phyloP scores from a whole-genome alignment of 2,797 vertebrate species.

The Urocyon cinereoargenteus region DNA sequence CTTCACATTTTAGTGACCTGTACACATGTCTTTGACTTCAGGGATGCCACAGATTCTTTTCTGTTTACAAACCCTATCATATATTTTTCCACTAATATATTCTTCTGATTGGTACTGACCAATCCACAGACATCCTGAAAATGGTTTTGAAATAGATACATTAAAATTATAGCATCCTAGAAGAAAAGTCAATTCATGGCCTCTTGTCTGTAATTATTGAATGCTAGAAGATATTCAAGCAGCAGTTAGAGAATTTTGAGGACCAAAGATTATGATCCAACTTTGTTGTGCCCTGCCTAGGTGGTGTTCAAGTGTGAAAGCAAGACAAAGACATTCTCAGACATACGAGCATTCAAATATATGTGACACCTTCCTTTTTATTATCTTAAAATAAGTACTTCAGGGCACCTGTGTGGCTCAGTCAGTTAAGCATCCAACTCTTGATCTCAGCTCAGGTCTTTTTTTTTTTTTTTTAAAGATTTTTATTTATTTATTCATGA shows the following conservation, averaged over 20 bases:
- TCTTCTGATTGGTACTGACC: neutral
- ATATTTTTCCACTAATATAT: neutral
- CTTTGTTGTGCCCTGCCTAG: neutral
- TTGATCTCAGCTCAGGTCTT: neutral
- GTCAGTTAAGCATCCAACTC: neutral
- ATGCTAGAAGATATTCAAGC: neutral
- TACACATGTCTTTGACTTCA: neutral
- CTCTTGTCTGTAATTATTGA: neutral
- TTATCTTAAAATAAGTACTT: neutral
- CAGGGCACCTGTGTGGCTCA: neutral
- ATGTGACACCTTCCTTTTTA: neutral
- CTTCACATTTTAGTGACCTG: neutral
- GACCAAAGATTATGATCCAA: neutral
- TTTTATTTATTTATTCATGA: too few species aligned
- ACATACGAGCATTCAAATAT: neutral
- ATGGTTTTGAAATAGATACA: neutral
- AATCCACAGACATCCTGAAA: neutral
- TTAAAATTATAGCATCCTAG: neutral
- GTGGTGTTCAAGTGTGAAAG: neutral
- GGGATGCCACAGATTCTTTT: neutral
- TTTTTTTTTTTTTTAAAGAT: too few species aligned
- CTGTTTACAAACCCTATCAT: neutral
- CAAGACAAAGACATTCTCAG: neutral
- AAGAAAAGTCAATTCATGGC: neutral
- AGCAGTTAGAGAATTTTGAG: neutral